Conservation (phyloP, 2,113 vertebrate species). For the Pandion haliaetus region DNA sequence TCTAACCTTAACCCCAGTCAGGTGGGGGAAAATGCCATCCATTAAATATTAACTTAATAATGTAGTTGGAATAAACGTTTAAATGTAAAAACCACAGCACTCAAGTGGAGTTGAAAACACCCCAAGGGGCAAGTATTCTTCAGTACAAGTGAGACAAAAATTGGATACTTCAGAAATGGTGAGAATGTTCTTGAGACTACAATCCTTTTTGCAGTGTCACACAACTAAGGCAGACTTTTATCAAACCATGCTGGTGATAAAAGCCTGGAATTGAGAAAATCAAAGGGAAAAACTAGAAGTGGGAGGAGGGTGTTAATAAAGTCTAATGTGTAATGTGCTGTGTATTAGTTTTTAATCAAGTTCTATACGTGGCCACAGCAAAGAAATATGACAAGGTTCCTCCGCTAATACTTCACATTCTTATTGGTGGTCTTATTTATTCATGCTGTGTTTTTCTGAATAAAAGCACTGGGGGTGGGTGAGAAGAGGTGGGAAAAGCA, state of each 20-base stretch:
- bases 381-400: neutral
- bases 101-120: slow-evolving; percentile 59
- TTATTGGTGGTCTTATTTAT: neutral
- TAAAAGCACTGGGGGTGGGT: neutral
- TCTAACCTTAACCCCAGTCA: slow-evolving; percentile 19
- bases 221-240: slow-evolving; percentile 71
- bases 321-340: neutral
- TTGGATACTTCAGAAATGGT: slow-evolving; percentile 67
- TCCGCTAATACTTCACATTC: neutral
- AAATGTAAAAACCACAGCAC: slow-evolving; percentile 67
- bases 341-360: slow-evolving; percentile 7
- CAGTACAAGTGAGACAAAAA: slow-evolving; percentile 71
- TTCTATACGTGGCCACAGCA: neutral
- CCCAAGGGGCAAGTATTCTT: slow-evolving; percentile 59
- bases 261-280: slow-evolving; percentile 67
- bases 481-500: slow-evolving; percentile 19
- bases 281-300: slow-evolving; percentile 33
- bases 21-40: neutral
- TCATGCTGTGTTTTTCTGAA: neutral
- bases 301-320: slow-evolving; percentile 12
- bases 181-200: slow-evolving; percentile 75
- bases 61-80: slow-evolving; percentile 68
- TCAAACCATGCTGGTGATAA: slow-evolving; percentile 74
- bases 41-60: slow-evolving; percentile 73
- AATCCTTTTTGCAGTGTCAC: slow-evolving; percentile 81